Evolutionary conservation across 2,888 invertebrate genomes (phyloP).

Genomic region (Biston stratarius): DNA sequence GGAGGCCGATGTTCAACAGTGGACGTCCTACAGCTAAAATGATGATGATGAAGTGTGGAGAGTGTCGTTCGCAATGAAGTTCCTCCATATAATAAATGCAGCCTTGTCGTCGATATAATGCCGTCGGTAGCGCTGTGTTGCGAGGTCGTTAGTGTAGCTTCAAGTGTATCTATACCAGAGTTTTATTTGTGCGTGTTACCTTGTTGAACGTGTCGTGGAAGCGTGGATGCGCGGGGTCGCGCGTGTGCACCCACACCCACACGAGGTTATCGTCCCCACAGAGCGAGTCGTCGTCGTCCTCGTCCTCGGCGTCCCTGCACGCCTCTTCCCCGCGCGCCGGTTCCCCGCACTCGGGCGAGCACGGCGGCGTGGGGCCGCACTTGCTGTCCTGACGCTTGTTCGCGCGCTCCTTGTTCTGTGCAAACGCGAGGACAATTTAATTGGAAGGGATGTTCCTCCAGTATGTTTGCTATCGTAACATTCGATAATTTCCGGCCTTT

Average conservation of each 20-base stretch:
- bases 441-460: not conserved
- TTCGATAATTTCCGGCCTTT: no score
- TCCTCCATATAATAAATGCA: no score
- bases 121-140: no score
- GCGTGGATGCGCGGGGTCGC: conserved; percentile 89
- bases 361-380: conserved; percentile 88
- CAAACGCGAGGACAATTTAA: no score
- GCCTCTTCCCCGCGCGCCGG: conserved; percentile 27
- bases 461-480: not conserved
- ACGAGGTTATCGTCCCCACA: conserved; percentile 89
- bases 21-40: no score
- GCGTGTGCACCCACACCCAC: conserved; percentile 89
- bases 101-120: no score
- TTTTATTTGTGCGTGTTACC: conserved; percentile 49
- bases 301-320: conserved; percentile 30
- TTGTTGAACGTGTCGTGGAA: conserved; percentile 88
- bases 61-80: no score
- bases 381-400: conserved; percentile 63
- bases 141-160: no score
- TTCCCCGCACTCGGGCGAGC: conserved; percentile 82
- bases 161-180: no score
- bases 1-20: no score
- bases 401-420: conserved; percentile 43
- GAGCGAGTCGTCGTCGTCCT: conserved; percentile 73
- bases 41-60: no score